Evolutionary conservation across 2,797 vertebrate species (phyloP), one percentile per base, ranked within the genome.

Genomic region (Sphenodon punctatus): DNA sequence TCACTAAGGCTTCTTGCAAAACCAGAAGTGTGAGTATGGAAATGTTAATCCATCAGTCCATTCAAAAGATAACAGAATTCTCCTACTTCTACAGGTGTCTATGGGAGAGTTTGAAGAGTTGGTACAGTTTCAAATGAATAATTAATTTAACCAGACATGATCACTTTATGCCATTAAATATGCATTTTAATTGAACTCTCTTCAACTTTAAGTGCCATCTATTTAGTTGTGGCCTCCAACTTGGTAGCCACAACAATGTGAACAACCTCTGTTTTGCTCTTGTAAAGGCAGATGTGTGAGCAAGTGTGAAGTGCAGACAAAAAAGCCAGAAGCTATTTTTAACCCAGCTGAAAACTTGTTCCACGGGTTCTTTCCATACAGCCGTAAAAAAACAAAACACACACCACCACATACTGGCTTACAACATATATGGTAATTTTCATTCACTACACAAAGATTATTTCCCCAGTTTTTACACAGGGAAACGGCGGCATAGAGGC

Each of bases 61-160:
- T 43, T 30, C 72, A 49, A 70, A 80, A 74, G 86, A 56, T 34
- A 82, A 88, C 3, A 73, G 75, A 67, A 25, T 45, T 67, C 59
- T 85, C 30, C 13, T 69, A 58, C 56, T 86, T 43, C 48, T 0
- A 22, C 58, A 69, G 67, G 36, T 77, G 55, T 55, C n/a, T 53
- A 51, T 30, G 5, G 68, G 20, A 36, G 39, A 5, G 27, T 27
- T 61, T n/a, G n/a, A n/a, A 67, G 76, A 49, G 36, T 73, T 46
- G 76, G 45, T 19, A n/a, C 46, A 19, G 3, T 14, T 58, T 80
- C 75, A 80, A 7, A 60, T 1, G 23, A 19, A 43, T 25, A 6
- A 13, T 36, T 58, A 36, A 14, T 23, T 60, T 55, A 69, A 45
- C 10, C 42, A 16, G 14, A 39, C 32, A n/a, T 27, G 5, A 45